These are phyloP conservation scores for Daboia siamensis DNA, from an alignment of 2,113 vertebrate genomes.

Conservation along the genomic window DNA sequence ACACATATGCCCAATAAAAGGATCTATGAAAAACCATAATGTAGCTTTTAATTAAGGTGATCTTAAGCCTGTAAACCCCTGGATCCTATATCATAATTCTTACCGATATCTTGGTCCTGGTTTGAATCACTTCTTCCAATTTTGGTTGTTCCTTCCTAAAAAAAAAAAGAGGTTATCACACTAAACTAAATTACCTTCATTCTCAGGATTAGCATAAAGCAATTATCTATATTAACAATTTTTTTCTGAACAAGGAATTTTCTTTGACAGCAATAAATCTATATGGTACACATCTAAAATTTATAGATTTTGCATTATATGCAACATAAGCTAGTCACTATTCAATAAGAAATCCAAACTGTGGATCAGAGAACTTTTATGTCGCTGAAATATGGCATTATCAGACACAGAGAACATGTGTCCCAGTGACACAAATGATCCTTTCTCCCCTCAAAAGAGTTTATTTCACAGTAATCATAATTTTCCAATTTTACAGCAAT, in stretches of 20 bases:
- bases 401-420: background rate
- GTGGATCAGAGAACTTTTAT: background rate
- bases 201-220: background rate
- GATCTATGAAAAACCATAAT: background rate
- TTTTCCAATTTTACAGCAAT: background rate
- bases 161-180: background rate
- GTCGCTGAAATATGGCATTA: background rate
- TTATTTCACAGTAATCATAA: slow-evolving; percentile 17
- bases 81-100: slow-evolving; percentile 35
- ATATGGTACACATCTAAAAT: background rate
- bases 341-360: background rate
- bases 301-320: background rate
- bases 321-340: background rate
- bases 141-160: slow-evolving; percentile 90
- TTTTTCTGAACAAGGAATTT: background rate
- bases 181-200: background rate
- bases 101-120: slow-evolving; percentile 90
- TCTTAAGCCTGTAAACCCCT: background rate
- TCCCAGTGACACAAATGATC: background rate
- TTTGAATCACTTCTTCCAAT: slow-evolving; percentile 84
- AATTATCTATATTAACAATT: background rate
- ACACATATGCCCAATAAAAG: background rate
- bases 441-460: background rate
- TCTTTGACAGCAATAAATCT: background rate
- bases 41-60: background rate